phyloP scores from a whole-genome alignment of 1,140 invertebrate species.

The Neuroterus valhalla region DNA sequence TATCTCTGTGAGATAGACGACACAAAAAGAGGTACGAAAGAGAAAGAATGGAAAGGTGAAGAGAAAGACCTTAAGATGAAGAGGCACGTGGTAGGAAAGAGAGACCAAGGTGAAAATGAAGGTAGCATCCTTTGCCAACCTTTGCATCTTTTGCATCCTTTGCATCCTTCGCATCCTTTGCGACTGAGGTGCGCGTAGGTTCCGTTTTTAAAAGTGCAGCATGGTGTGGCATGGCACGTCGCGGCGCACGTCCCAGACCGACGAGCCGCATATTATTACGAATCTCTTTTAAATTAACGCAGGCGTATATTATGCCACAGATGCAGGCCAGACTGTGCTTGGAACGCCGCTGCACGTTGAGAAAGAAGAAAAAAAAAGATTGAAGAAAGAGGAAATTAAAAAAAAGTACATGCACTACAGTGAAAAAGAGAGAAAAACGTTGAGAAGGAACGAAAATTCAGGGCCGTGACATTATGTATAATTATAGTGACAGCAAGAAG shows the following conservation, averaged over 20 bases:
- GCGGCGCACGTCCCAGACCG: conserved; percentile 21
- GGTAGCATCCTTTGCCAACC: neutral
- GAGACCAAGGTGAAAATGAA: conserved; percentile 10
- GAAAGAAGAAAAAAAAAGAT: conserved; percentile 19
- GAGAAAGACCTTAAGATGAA: neutral
- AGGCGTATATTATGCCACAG: conserved; percentile 50
- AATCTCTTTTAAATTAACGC: conserved; percentile 58
- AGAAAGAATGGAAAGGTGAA: conserved; percentile 9
- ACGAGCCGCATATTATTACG: conserved; percentile 53
- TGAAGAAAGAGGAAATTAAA: conserved; percentile 37
- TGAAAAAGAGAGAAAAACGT: conserved; percentile 33
- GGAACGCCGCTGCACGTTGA: conserved; percentile 14
- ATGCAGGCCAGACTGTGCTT: conserved; percentile 33
- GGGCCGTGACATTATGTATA: conserved; percentile 54
- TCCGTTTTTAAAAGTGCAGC: conserved; percentile 35
- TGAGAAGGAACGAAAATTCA: conserved; percentile 5
- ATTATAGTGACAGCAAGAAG: conserved; percentile 59
- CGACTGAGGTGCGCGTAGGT: conserved; percentile 26
- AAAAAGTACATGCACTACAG: conserved; percentile 7
- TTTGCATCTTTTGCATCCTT: conserved; percentile 2
- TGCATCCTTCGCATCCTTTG: neutral
- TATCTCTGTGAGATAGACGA: conserved; percentile 35
- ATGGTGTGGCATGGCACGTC: conserved; percentile 4
- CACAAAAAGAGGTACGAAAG: conserved; percentile 33
- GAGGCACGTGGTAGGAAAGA: conserved; percentile 1